Conservation (phyloP, 1,140 invertebrate genomes). For the Aphidius gifuensis region DNA sequence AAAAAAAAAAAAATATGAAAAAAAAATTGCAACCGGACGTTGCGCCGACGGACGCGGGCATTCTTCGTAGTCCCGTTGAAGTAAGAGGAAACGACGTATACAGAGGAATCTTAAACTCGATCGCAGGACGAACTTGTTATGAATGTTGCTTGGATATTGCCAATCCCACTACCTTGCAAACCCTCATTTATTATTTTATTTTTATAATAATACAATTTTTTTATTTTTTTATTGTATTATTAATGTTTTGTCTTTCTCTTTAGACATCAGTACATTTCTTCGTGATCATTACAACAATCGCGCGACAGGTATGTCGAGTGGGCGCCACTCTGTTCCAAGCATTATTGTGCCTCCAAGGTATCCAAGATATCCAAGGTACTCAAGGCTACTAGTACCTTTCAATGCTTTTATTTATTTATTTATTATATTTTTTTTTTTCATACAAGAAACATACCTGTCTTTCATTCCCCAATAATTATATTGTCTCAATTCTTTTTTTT, state of each 20-base stretch:
- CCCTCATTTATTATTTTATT: neutral
- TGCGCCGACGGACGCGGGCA: constrained; percentile 19
- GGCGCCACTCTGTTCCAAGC: constrained; percentile 43
- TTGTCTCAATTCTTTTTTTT: too few species aligned
- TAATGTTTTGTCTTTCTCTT: neutral
- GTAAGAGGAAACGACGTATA: constrained; percentile 25
- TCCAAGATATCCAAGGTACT: too few species aligned
- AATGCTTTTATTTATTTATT: too few species aligned
- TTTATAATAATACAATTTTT: constrained; percentile 16
- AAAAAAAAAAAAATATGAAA: neutral
- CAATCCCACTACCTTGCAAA: neutral
- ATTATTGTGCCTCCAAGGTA: constrained; percentile 32
- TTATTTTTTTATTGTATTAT: constrained; percentile 8
- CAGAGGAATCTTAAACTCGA: constrained; percentile 32
- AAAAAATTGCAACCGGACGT: constrained; percentile 16
- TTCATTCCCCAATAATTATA: too few species aligned
- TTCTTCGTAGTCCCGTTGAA: constrained; percentile 38
- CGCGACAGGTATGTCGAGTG: constrained; percentile 46
- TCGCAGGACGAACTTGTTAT: constrained; percentile 33
- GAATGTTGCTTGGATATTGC: constrained; percentile 30
- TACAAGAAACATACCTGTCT: too few species aligned
- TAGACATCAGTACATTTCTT: constrained; percentile 1
- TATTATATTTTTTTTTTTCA: too few species aligned
- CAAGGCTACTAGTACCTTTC: neutral
- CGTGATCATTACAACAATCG: constrained; percentile 14